phyloP scores from a whole-genome alignment of 2,797 vertebrate species.

The Acrocephalus scirpaceus region DNA sequence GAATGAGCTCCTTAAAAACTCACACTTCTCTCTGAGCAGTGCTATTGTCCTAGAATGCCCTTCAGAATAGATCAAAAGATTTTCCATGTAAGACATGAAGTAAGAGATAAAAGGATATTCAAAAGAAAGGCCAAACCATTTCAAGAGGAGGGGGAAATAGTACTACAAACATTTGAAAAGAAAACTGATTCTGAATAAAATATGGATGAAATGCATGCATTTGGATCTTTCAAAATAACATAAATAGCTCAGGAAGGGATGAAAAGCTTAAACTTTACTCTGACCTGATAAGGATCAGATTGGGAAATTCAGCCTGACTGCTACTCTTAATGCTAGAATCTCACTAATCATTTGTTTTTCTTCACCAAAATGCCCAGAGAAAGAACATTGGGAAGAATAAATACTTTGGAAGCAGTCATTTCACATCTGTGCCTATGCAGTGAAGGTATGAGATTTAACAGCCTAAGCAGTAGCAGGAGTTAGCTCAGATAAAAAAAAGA shows the following conservation, averaged over 20 bases:
- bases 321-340: not conserved
- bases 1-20: not conserved
- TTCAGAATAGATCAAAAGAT: slow-evolving; percentile 20
- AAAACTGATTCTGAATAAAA: not conserved
- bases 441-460: not conserved
- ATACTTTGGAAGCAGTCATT: not conserved
- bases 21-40: not conserved
- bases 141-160: not conserved
- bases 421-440: not conserved
- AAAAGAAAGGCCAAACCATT: not conserved
- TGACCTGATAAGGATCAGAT: not conserved
- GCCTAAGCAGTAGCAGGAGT: not conserved
- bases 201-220: not conserved
- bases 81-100: not conserved
- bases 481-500: not conserved
- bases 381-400: not conserved
- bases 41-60: not conserved
- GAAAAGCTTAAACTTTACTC: slow-evolving; percentile 36
- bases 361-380: not conserved
- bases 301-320: not conserved
- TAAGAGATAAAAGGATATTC: not conserved
- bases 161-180: not conserved
- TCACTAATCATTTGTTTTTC: not conserved
- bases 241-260: slow-evolving; percentile 28
- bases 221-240: not conserved